A percentile compares a stretch with the other conserved stretches of the same genome.
Conservation (phyloP, 1,140 invertebrate genomes). For the Lucilia sericata region DNA sequence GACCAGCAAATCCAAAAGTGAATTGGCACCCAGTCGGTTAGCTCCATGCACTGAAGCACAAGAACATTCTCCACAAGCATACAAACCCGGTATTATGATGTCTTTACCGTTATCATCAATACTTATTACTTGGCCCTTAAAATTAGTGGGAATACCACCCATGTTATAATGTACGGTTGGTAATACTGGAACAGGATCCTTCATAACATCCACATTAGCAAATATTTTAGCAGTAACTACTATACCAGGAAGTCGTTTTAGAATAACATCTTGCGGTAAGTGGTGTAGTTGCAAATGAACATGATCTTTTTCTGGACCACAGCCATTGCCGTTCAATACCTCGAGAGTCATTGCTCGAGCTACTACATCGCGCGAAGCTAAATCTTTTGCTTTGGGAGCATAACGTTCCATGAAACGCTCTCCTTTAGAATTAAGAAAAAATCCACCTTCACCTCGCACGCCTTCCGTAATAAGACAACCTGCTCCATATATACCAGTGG, state of each 20-base stretch:
- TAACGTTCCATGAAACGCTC: conserved; percentile 99
- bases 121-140: conserved; percentile 84
- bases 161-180: conserved; percentile 99
- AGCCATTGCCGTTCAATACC: conserved; percentile 93
- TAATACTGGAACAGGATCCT: conserved; percentile 95
- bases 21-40: conserved; percentile 97
- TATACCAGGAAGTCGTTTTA: conserved; percentile 82
- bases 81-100: conserved; percentile 77
- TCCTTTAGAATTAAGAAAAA: conserved; percentile 92
- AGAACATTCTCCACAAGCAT: conserved; percentile 77
- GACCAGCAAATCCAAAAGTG: conserved; percentile 95
- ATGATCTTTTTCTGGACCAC: conserved; percentile 96
- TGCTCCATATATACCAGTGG: conserved; percentile 98
- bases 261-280: conserved; percentile 90
- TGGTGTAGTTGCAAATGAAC: conserved; percentile 96
- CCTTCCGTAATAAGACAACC: conserved; percentile 98
- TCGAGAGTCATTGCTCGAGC: conserved; percentile 97
- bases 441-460: conserved; percentile 95
- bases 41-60: conserved; percentile 96
- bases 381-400: conserved; percentile 96
- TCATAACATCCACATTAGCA: conserved; percentile 96
- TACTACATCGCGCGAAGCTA: conserved; percentile 99
- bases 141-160: conserved; percentile 97
- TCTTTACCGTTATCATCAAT: conserved; percentile 72
- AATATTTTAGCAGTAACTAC: conserved; percentile 97